Evolutionary conservation across 2,113 vertebrate species (phyloP).

Genomic region (Pelmatolapia mariae): DNA sequence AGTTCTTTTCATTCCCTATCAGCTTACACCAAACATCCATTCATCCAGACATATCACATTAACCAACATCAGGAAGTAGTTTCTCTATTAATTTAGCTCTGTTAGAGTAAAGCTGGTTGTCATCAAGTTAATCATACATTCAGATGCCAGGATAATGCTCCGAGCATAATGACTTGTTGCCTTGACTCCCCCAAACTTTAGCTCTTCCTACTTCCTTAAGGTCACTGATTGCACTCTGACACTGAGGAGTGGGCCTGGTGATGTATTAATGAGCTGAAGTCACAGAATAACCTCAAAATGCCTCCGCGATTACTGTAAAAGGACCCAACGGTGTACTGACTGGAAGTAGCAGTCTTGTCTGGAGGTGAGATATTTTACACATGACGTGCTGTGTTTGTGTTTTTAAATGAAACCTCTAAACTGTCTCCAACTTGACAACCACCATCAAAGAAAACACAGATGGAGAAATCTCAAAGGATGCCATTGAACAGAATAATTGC

Average conservation of each 20-base stretch:
- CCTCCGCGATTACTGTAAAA: background rate
- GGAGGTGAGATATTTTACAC: background rate
- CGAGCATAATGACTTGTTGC: background rate
- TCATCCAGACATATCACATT: background rate
- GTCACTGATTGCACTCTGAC: background rate
- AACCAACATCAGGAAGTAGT: background rate
- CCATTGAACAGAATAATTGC: slow-evolving; percentile 40
- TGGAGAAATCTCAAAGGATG: slow-evolving; percentile 37
- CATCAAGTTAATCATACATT: slow-evolving; percentile 51
- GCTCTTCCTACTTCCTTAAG: background rate
- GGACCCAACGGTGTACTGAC: background rate
- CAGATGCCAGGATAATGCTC: background rate
- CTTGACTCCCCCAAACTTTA: slow-evolving; percentile 28
- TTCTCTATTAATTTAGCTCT: background rate
- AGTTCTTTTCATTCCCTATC: background rate
- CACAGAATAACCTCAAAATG: background rate
- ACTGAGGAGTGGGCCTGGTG: background rate
- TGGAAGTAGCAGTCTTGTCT: background rate
- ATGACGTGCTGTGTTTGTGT: background rate
- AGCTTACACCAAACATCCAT: background rate
- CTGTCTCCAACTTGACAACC: background rate
- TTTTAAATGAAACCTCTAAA: background rate
- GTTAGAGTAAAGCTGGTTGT: background rate
- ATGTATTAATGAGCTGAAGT: slow-evolving; percentile 27
- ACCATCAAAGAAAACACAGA: slow-evolving; percentile 1